Evolutionary conservation across 2,888 invertebrate species (phyloP).

Genomic region (Blastobasis adustella): DNA sequence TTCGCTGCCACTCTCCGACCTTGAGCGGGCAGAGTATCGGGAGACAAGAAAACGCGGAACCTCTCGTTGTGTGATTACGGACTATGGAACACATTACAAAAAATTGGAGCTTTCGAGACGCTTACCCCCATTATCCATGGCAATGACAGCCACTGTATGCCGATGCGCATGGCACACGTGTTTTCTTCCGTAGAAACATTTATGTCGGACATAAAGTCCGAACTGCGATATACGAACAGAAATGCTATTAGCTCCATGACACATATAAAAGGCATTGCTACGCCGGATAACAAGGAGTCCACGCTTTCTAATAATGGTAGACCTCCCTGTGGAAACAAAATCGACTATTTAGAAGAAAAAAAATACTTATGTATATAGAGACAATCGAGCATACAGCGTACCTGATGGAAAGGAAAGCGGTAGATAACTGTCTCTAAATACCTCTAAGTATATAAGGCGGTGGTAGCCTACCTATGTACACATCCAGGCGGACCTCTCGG

Average conservation of each 20-base stretch:
- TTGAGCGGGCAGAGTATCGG: no score
- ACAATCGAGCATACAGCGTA: no score
- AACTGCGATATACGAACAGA: conserved; percentile 47
- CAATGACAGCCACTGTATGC: conserved; percentile 45
- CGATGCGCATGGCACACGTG: conserved; percentile 42
- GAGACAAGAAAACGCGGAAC: no score
- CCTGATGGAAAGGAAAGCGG: no score
- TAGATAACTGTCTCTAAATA: no score
- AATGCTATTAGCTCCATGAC: conserved; percentile 44
- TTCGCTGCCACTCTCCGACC: no score
- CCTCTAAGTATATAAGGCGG: no score
- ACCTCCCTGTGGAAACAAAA: conserved; percentile 36
- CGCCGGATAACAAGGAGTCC: conserved; percentile 42
- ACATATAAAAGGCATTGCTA: conserved; percentile 40
- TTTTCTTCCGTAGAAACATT: conserved; percentile 55
- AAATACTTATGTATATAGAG: no score
- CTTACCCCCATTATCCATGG: conserved; percentile 46
- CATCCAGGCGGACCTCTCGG: no score
- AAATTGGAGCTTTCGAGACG: neutral
- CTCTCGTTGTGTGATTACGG: no score
- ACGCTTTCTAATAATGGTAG: conserved; percentile 49
- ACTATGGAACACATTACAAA: no score
- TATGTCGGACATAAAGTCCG: conserved; percentile 56
- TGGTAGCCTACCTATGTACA: no score
- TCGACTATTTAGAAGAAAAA: neutral